These are phyloP conservation scores for Trogon melanurus DNA, from an alignment of 2,113 vertebrate species.

Conservation along the genomic window DNA sequence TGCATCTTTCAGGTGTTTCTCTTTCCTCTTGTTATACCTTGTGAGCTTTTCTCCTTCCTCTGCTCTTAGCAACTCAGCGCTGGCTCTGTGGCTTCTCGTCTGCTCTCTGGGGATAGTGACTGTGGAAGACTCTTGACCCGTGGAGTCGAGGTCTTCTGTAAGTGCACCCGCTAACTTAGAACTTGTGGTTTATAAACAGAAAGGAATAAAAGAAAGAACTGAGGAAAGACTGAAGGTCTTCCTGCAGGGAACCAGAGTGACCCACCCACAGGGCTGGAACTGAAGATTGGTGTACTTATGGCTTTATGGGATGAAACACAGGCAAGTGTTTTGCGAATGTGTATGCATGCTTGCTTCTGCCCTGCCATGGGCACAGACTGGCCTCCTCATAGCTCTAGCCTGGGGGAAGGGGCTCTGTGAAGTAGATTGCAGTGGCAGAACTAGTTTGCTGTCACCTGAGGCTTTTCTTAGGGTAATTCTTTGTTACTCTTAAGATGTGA, in stretches of 20 bases:
- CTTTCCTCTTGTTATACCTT: neutral
- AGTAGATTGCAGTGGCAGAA: neutral
- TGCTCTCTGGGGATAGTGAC: neutral
- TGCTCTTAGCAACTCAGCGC: neutral
- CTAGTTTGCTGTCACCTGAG: neutral
- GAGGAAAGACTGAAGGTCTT: neutral
- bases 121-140: neutral
- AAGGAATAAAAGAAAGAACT: neutral
- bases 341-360: rapidly evolving
- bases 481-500: neutral
- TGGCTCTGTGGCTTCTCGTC: neutral
- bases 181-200: neutral
- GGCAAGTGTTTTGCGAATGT: neutral
- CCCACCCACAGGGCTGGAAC: neutral
- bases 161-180: neutral
- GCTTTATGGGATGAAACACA: neutral
- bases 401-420: neutral
- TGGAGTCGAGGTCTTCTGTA: neutral
- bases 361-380: rapidly evolving
- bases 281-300: neutral
- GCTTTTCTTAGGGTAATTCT: neutral
- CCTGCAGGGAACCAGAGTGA: neutral
- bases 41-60: neutral
- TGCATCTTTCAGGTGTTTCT: neutral
- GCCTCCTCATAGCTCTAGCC: neutral